phyloP scores from a whole-genome alignment of 2,888 invertebrate species.

The Microctonus brassicae region DNA sequence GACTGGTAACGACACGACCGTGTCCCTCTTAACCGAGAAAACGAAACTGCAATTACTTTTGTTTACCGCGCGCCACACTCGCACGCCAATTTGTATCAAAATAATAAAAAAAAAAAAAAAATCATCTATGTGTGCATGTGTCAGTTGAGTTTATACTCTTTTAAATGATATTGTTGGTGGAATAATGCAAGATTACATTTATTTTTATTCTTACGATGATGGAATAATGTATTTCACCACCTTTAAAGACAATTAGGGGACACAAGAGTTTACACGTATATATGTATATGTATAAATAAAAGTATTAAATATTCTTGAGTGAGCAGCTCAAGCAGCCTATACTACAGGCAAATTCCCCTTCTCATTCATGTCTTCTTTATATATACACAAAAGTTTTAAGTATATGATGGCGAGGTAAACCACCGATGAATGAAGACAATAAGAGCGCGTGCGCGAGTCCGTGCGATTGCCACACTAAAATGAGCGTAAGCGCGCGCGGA shows the following conservation, averaged over 20 bases:
- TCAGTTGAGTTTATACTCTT: conserved; percentile 2
- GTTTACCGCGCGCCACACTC: conserved; percentile 48
- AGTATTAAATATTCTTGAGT: no score
- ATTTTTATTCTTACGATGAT: conserved; percentile 40
- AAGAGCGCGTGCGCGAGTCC: conserved; percentile 41
- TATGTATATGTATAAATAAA: no score
- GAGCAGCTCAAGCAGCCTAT: conserved; percentile 50
- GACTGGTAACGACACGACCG: conserved; percentile 47
- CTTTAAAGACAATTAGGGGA: conserved; percentile 52
- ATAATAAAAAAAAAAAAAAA: background rate
- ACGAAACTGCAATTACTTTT: conserved; percentile 52
- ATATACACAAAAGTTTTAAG: background rate
- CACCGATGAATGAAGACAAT: conserved; percentile 59
- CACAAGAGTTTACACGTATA: no score
- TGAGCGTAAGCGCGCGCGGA: conserved; percentile 25
- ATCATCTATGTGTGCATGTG: background rate
- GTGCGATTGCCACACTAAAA: conserved; percentile 41
- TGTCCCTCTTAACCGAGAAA: conserved; percentile 53
- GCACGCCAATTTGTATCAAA: conserved; percentile 48
- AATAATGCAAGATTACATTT: background rate
- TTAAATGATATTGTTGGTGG: background rate
- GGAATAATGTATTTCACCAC: conserved; percentile 61
- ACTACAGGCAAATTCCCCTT: no score
- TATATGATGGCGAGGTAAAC: background rate
- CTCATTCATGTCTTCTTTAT: background rate